Conservation (phyloP, 2,113 vertebrate genomes). For the Myotis brandtii region DNA sequence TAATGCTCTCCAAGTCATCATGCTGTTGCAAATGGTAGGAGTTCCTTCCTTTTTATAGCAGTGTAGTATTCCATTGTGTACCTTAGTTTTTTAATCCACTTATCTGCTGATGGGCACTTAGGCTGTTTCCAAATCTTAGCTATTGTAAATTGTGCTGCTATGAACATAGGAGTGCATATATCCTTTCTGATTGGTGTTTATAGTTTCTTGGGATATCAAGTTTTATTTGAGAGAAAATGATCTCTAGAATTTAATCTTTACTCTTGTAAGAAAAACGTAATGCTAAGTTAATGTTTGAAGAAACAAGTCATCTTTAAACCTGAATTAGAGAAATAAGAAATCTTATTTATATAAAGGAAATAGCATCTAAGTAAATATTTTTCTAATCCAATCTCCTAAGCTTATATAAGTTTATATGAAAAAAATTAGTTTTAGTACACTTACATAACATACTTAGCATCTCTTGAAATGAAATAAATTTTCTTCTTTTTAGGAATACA, state of each 20-base stretch:
- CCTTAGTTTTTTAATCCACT: too few species aligned
- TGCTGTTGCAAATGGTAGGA: too few species aligned
- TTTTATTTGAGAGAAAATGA: slow-evolving; percentile 15
- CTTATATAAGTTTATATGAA: not conserved
- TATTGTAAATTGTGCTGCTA: too few species aligned
- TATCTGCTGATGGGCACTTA: too few species aligned
- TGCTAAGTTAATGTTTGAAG: not conserved
- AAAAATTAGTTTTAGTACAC: not conserved
- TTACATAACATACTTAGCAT: not conserved
- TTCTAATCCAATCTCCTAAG: not conserved
- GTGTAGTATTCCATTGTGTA: too few species aligned
- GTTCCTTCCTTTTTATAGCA: too few species aligned
- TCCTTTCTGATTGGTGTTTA: too few species aligned
- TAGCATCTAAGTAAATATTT: slow-evolving; percentile 22
- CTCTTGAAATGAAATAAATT: slow-evolving; percentile 10
- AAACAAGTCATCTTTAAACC: not conserved
- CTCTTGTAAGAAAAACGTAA: not conserved
- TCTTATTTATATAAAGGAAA: not conserved
- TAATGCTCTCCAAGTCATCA: too few species aligned
- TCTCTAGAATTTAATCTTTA: not conserved
- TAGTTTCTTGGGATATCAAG: not conserved
- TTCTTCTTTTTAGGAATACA: not conserved
- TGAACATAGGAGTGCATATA: too few species aligned
- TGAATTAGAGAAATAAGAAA: not conserved
- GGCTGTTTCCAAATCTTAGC: too few species aligned